Conservation (phyloP, 2,113 vertebrate species). For the Phainopepla nitens region DNA sequence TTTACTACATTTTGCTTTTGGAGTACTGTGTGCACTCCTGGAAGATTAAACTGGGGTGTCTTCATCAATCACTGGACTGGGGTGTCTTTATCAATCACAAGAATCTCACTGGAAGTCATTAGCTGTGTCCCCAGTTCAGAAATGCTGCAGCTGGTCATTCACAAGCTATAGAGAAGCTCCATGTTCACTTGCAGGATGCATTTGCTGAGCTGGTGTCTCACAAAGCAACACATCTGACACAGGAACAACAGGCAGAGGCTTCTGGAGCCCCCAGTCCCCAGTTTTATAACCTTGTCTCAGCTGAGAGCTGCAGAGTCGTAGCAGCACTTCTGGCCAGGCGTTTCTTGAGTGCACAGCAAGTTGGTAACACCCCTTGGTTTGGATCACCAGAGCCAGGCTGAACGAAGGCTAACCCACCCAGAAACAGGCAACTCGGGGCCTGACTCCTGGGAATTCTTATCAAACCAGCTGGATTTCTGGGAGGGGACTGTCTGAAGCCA, state of each 20-base stretch:
- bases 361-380: accelerated
- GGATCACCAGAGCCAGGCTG: neutral
- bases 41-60: neutral
- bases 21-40: neutral
- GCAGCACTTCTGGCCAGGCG: neutral
- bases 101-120: neutral
- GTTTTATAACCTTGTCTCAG: neutral
- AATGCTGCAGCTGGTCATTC: neutral
- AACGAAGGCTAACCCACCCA: too few species aligned
- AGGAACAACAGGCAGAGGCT: neutral
- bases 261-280: neutral
- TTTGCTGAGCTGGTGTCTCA: neutral
- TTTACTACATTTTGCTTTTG: neutral
- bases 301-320: neutral
- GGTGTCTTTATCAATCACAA: neutral
- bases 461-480: neutral
- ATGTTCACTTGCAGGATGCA: neutral
- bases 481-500: neutral
- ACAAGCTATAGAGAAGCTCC: neutral
- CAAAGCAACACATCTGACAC: neutral
- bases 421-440: neutral
- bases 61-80: neutral
- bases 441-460: neutral
- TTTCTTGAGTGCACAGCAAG: neutral
- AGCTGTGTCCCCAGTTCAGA: neutral